Percentiles rank a stretch among this genome's conserved stretches.
phyloP scores from a whole-genome alignment of 1,140 invertebrate genomes.

The Trialeurodes vaporariorum region DNA sequence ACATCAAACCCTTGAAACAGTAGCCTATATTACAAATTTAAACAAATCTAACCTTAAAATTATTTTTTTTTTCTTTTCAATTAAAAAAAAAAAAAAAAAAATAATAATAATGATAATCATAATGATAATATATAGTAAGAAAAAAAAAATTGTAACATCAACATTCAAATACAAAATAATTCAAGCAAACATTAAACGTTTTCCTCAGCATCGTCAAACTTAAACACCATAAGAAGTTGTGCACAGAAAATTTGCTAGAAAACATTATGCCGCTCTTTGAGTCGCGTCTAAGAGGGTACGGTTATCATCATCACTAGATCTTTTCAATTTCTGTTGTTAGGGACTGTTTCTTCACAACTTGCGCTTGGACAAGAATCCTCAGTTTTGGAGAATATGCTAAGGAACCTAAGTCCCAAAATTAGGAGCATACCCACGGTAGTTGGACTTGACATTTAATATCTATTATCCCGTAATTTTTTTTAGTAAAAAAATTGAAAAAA shows the following conservation, averaged over 20 bases:
- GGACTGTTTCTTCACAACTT: no score
- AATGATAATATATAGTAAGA: no score
- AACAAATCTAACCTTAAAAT: background rate
- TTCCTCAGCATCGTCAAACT: background rate
- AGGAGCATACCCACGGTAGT: no score
- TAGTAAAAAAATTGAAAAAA: no score
- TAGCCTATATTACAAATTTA: background rate
- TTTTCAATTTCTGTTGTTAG: no score
- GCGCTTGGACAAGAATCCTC: no score
- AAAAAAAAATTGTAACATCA: background rate
- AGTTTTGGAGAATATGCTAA: no score
- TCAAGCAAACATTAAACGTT: background rate
- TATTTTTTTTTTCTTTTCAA: background rate
- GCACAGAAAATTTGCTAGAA: background rate
- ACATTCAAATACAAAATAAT: background rate
- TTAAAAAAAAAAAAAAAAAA: background rate
- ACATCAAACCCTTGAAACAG: background rate
- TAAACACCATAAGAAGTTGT: background rate
- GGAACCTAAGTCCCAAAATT: no score
- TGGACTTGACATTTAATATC: no score
- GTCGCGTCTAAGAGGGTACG: background rate
- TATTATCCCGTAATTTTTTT: no score
- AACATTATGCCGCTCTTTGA: background rate
- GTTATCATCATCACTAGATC: background rate
- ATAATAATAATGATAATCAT: background rate